Conservation (phyloP, 2,113 vertebrate genomes). For the Lonchura striata region DNA sequence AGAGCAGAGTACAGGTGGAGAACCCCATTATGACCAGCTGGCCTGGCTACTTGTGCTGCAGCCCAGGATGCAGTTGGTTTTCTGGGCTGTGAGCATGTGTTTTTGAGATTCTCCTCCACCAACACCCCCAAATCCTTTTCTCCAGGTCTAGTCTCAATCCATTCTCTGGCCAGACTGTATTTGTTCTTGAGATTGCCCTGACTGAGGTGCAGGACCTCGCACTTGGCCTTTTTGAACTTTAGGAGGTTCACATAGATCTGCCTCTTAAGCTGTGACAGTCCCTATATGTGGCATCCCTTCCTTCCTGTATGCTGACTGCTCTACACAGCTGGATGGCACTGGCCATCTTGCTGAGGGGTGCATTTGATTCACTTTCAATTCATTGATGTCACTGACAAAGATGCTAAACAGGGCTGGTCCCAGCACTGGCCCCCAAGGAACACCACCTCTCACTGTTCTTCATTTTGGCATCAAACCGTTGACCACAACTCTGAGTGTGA, state of each 20-base stretch:
- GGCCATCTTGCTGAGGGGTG: neutral
- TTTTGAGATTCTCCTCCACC: neutral
- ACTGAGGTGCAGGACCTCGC: neutral
- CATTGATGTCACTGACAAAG: neutral
- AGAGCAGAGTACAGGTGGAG: neutral
- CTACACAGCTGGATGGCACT: neutral
- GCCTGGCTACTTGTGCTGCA: neutral
- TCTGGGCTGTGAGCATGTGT: too few relatives aligned
- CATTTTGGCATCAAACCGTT: rapidly evolving
- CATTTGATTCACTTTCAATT: neutral
- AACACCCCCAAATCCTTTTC: neutral
- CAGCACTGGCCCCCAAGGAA: neutral
- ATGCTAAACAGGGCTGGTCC: too few relatives aligned
- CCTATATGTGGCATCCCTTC: neutral
- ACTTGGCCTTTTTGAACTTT: neutral
- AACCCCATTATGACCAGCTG: neutral
- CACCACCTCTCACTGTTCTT: neutral
- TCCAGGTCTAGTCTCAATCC: neutral
- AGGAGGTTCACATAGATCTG: neutral
- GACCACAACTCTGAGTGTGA: neutral
- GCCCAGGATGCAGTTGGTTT: neutral
- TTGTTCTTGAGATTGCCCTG: neutral
- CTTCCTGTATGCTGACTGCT: neutral
- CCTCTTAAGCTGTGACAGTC: neutral
- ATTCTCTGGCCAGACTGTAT: neutral